Percentiles rank a stretch among this genome's conserved stretches.
Conservation (phyloP, 2,888 invertebrate species). For the Macrosiphum euphorbiae region DNA sequence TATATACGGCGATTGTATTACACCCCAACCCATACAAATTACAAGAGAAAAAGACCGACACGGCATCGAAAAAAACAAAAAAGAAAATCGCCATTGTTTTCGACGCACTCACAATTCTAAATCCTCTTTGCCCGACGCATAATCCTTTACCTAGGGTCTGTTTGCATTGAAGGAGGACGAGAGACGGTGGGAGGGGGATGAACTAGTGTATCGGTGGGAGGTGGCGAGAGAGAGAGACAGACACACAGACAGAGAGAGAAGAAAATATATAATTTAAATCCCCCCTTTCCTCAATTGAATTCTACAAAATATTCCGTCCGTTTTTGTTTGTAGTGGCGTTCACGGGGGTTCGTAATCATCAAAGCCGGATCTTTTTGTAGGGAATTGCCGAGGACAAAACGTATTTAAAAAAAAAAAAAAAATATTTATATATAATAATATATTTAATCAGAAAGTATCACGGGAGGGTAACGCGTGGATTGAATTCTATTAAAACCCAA, state of each 20-base stretch:
- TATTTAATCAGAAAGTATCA: constrained; percentile 41
- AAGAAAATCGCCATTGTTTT: constrained; percentile 52
- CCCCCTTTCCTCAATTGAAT: constrained; percentile 53
- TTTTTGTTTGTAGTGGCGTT: constrained; percentile 43
- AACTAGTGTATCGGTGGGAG: not conserved
- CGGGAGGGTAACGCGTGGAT: not conserved
- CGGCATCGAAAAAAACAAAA: not conserved
- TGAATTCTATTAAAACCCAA: constrained; percentile 44
- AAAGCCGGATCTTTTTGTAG: constrained; percentile 59
- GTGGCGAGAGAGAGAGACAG: not conserved
- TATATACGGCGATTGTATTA: not conserved
- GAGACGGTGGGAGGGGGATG: not conserved
- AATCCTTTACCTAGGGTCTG: constrained; percentile 54
- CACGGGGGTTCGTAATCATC: constrained; percentile 53
- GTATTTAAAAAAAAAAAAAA: constrained; percentile 43
- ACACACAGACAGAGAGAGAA: not conserved
- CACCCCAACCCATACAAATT: constrained; percentile 48
- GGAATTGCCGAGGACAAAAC: constrained; percentile 29
- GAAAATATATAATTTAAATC: constrained; percentile 47
- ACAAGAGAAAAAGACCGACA: constrained; percentile 8
- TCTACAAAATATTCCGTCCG: constrained; percentile 57
- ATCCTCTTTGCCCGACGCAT: constrained; percentile 49
- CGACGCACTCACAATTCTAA: constrained; percentile 31
- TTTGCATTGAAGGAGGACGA: constrained; percentile 34
- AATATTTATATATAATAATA: not conserved